Evolutionary conservation across 2,888 invertebrate species (phyloP), one percentile per base, ranked within the genome.

Genomic region (Ernsta delagoae): DNA sequence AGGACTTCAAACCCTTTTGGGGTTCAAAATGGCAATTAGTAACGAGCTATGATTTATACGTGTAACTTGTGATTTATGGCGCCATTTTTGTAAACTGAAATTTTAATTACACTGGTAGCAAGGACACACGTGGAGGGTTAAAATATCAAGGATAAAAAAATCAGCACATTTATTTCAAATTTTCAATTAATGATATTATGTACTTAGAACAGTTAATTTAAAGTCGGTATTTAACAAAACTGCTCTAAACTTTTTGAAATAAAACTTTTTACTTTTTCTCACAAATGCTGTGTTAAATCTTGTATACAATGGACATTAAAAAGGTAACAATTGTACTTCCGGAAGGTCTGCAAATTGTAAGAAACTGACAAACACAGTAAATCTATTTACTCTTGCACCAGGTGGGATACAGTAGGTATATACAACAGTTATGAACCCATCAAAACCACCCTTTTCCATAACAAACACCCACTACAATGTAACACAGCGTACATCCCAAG

Each of bases 11-110:
- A 77, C 48, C 48, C 48, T 50, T 50, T 50, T 78, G 75, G 77
- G 78, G 79, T 81, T 79, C 76, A 77, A 71, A 71, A 74, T 72
- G 74, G 70, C 74, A 75, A 79, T 83, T 75, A 79, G 75, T 79
- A 79, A 79, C 70, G 70, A 70, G 72, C 60, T 75, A 75, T 84
- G 84, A 88, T 86, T 83, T 83, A 87, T 82, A 68, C 41, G 56
- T 63, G 65, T 70, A 61, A 8, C 31, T 16, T 24, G 4, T 65
- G 50, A 65, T 65, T 65, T 65, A 65, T 59, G 48, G 59, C 34
- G 34, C n/a, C 54, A 53, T 43, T 66, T 60, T 54, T 66, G 66
- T 54, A 53, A 66, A 66, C 34, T 60, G 66, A 60, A 60, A 16
- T 60, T 59, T 34, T 66, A 53, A 60, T 60, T 41, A 43, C 34